Evolutionary conservation across 2,888 invertebrate genomes (phyloP).

Genomic region (Polydrusus tereticollis): DNA sequence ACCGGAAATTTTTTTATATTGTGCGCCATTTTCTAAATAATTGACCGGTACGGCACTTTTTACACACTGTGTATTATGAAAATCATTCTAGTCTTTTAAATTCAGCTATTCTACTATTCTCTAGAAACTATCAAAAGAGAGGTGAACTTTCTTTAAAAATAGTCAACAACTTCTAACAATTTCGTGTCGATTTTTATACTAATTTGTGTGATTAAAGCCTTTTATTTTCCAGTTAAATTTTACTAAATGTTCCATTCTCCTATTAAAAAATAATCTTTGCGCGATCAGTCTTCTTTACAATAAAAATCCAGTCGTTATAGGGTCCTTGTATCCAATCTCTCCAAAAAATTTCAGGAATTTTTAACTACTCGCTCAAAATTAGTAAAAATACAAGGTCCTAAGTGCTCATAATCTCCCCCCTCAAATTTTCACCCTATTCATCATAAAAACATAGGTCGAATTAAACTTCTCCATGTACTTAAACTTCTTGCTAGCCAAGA

Average conservation of each 20-base stretch:
- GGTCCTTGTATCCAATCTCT: slow-evolving; percentile 1
- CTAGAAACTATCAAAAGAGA: too few relatives aligned
- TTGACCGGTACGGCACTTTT: too few relatives aligned
- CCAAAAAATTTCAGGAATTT: too few relatives aligned
- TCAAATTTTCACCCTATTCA: slow-evolving; percentile 47
- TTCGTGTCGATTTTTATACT: not conserved
- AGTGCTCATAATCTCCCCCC: too few relatives aligned
- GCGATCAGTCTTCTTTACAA: slow-evolving; percentile 43
- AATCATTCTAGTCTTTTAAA: too few relatives aligned
- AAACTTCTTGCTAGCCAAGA: slow-evolving; percentile 64
- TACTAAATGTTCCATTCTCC: not conserved
- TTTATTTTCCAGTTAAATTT: not conserved
- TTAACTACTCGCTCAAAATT: too few relatives aligned
- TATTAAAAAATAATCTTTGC: slow-evolving; percentile 34
- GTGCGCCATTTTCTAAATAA: too few relatives aligned
- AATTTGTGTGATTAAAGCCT: not conserved
- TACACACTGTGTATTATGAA: too few relatives aligned
- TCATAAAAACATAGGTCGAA: slow-evolving; percentile 62
- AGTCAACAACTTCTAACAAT: not conserved
- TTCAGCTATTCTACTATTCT: too few relatives aligned
- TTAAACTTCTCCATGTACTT: slow-evolving; percentile 63
- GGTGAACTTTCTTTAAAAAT: not conserved
- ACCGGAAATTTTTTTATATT: too few relatives aligned
- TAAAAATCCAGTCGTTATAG: not conserved
- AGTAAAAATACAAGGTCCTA: too few relatives aligned